Evolutionary conservation across 2,113 vertebrate species (phyloP).

Genomic region (Triplophysa rosa): DNA sequence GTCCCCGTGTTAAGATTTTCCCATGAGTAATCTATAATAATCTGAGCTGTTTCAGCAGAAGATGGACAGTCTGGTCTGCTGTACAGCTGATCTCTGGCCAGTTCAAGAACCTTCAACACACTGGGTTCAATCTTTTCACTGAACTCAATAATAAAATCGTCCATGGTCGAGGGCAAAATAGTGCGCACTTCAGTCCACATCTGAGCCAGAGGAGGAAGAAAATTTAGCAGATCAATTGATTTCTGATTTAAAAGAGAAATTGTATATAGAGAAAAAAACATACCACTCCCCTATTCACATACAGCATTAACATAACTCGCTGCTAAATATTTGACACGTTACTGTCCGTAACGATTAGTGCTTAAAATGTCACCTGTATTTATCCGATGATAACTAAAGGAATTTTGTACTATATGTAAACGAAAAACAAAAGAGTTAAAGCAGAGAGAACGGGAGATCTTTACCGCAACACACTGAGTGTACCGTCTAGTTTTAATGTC

Average conservation of each 20-base stretch:
- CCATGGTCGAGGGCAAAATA: conserved; percentile 67
- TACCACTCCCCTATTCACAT: background rate
- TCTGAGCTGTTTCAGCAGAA: conserved; percentile 69
- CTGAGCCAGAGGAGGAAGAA: conserved; percentile 52
- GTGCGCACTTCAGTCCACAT: conserved; percentile 71
- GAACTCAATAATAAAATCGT: conserved; percentile 71
- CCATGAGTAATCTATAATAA: conserved; percentile 83
- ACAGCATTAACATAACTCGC: background rate
- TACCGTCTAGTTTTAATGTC: background rate
- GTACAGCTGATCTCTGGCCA: conserved; percentile 70
- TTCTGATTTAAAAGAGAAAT: background rate
- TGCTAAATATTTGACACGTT: background rate
- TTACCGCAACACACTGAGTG: background rate
- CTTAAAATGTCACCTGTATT: background rate
- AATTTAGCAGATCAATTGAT: background rate
- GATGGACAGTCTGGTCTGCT: background rate
- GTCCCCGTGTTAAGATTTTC: conserved; percentile 85
- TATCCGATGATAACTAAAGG: background rate
- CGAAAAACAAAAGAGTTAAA: background rate
- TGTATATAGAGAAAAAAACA: no score
- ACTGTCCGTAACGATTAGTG: background rate
- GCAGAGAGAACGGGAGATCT: background rate
- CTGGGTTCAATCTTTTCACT: conserved; percentile 70
- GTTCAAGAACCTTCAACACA: conserved; percentile 65
- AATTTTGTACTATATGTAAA: background rate